Evolutionary conservation across 2,888 invertebrate genomes (phyloP).

Genomic region (Hermaeophaga mercurialis): DNA sequence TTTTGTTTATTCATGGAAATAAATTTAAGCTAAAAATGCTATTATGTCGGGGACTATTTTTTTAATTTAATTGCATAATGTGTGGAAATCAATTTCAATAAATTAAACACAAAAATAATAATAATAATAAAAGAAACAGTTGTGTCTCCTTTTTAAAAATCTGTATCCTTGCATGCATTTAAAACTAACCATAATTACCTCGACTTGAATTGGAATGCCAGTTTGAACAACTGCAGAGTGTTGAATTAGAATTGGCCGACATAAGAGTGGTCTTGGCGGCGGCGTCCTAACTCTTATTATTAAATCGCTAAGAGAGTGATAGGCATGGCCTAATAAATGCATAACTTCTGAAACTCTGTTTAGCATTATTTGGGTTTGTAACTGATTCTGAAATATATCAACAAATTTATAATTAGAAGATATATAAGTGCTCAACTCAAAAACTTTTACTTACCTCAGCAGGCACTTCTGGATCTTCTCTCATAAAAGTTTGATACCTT

Average conservation of each 20-base stretch:
- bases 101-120: too few relatives aligned
- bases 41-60: too few relatives aligned
- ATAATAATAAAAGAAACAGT: too few relatives aligned
- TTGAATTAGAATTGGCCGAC: constrained; percentile 74
- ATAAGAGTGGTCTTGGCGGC: constrained; percentile 72
- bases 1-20: too few relatives aligned
- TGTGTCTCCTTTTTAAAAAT: background rate
- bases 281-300: constrained; percentile 71
- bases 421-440: too few relatives aligned
- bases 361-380: constrained; percentile 69
- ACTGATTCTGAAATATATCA: constrained; percentile 54
- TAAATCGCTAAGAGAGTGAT: constrained; percentile 88
- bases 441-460: constrained; percentile 37
- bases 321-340: constrained; percentile 86
- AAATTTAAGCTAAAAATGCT: too few relatives aligned
- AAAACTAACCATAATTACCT: constrained; percentile 50
- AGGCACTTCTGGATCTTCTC: constrained; percentile 63
- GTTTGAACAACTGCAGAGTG: constrained; percentile 69
- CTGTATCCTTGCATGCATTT: constrained; percentile 9
- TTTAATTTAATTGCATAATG: too few relatives aligned
- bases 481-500: constrained; percentile 66
- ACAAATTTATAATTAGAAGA: constrained; percentile 9
- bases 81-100: too few relatives aligned
- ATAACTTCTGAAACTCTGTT: constrained; percentile 79
- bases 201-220: constrained; percentile 69